Evolutionary conservation across 2,888 invertebrate species (phyloP).

Genomic region (Heterodera filipjevi): DNA sequence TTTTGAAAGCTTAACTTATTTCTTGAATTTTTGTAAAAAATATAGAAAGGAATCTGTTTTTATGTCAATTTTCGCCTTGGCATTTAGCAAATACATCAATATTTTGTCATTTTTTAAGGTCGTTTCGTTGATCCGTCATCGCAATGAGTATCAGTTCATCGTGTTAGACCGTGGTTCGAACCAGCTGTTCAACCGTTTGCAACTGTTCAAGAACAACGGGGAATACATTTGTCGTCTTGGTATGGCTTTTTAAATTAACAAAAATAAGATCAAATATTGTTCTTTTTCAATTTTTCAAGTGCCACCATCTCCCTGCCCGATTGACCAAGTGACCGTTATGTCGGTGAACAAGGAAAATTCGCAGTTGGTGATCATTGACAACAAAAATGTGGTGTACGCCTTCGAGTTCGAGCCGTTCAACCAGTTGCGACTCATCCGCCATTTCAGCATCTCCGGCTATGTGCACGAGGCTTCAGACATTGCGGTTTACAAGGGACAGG

Average conservation of each 20-base stretch:
- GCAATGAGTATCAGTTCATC: conserved; percentile 37
- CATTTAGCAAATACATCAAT: too few relatives aligned
- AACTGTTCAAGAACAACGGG: conserved; percentile 40
- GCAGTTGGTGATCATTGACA: conserved; percentile 56
- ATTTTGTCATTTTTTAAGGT: conserved; percentile 30
- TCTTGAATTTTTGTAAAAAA: too few relatives aligned
- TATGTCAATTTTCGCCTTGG: too few relatives aligned
- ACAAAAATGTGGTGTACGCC: conserved; percentile 46
- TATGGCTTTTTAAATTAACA: neutral
- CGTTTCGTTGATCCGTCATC: conserved; percentile 36
- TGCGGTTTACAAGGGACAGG: conserved; percentile 51
- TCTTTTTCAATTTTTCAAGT: conserved; percentile 14
- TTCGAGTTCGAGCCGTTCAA: conserved; percentile 37
- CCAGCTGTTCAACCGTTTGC: conserved; percentile 36
- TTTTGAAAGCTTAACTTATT: too few relatives aligned
- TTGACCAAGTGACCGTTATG: conserved; percentile 39
- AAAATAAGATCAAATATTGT: neutral
- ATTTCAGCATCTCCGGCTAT: conserved; percentile 33
- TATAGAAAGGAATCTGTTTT: too few relatives aligned
- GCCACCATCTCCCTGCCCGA: conserved; percentile 30
- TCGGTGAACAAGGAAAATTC: conserved; percentile 43
- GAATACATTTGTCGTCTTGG: conserved; percentile 41
- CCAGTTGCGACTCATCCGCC: conserved; percentile 30
- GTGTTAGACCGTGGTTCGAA: conserved; percentile 41
- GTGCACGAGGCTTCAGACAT: conserved; percentile 54